Base-by-base conservation (phyloP, 2,113 vertebrate genomes). In the Epinephelus lanceolatus region DNA sequence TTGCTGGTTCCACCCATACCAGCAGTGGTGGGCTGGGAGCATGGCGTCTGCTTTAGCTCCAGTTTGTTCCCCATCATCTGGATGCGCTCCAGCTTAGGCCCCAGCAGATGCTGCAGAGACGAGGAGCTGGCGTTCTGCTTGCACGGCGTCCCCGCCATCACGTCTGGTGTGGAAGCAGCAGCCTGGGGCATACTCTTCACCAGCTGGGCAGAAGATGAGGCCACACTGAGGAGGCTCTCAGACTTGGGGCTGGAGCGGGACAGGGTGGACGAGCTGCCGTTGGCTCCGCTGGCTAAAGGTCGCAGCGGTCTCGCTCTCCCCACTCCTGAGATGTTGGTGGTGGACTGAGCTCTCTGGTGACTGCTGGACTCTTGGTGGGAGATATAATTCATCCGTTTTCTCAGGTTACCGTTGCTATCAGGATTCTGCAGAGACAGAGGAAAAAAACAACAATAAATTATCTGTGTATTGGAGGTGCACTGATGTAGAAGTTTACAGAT, bases 1-100 rank as follows among this genome's bases (percentile, higher is more conserved):
- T 99, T 99, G 93, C 98, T 99, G 86, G 98, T 98, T 84, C 97
- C 98, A 69, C 92, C 95, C 63, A 92, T 93, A 0, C 91, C 92
- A 11, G 95, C 96, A 52, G 96, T 90, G 89, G 95, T 89, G 71
- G 97, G 96, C 89, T 93, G 96, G 59, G 84, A 94, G 82, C 90
- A 91, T 1, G 94, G 81, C 55, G 95, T 93, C 86, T 95, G 89
- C 86, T 96, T 98, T 45, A 90, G 89, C 92, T 97, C 97, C 88
- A 86, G 89, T 70, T 95, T 95, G 73, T 95, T 96, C 76, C 95
- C 94, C 71, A 95, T 94, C 88, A 95, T 95, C 92, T 97, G 97
- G 91, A 97, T 96, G 65, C 96, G 95, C 89, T 96, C 96, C 93
- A 98, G 95, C 93, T 96, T 97, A 72, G 98, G 96, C 77, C 95